Evolutionary conservation across 2,113 vertebrate species (phyloP).

Genomic region (Myocastor coypus): DNA sequence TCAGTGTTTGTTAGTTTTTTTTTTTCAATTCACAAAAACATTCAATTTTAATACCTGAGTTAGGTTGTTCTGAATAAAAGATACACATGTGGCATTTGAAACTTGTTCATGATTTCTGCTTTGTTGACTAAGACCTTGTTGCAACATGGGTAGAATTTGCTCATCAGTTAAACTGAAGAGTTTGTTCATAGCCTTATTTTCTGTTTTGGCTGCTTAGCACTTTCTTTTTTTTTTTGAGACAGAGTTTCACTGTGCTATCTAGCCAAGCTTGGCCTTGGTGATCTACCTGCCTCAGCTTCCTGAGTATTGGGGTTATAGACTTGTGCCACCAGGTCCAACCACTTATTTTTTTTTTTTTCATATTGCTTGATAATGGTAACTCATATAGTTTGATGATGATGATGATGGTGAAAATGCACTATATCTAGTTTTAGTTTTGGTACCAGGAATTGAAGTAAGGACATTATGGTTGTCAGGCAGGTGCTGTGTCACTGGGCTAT

Average conservation of each 20-base stretch:
- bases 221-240: background rate
- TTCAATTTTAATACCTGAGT: constrained; percentile 22
- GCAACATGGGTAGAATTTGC: background rate
- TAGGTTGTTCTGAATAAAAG: constrained; percentile 24
- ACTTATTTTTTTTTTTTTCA: constrained; percentile 30
- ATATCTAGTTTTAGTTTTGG: background rate
- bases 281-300: background rate
- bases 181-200: background rate
- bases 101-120: background rate
- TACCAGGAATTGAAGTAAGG: too few species aligned
- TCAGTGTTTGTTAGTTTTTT: background rate
- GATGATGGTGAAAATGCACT: background rate
- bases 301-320: background rate
- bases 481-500: too few species aligned
- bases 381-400: background rate
- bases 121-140: background rate
- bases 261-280: background rate
- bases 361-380: constrained; percentile 23
- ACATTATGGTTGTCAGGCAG: too few species aligned
- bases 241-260: too few species aligned
- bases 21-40: constrained; percentile 1
- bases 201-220: background rate
- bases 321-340: background rate
- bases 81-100: background rate
- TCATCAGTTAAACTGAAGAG: background rate